A percentile compares a stretch with the other conserved stretches of the same genome.
phyloP scores from a whole-genome alignment of 2,113 vertebrate species.

The Mobula birostris region DNA sequence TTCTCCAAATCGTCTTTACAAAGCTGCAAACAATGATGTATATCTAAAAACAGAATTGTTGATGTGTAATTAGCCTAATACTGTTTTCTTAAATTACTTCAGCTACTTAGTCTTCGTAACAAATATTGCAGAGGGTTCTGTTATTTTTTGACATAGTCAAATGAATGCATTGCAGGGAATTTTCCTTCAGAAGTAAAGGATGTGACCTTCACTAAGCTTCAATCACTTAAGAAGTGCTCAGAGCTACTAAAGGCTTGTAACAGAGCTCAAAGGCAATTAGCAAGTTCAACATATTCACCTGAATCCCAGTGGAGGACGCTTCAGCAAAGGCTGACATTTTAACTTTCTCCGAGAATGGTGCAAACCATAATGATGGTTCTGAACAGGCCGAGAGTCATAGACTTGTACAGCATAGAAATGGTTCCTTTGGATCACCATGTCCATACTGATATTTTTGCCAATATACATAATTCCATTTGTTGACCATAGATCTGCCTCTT shows the following conservation, averaged over 20 bases:
- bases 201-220: not conserved
- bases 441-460: no score
- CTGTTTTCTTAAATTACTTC: constrained; percentile 21
- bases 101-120: not conserved
- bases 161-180: not conserved
- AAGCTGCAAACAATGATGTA: not conserved
- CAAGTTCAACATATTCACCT: constrained; percentile 4
- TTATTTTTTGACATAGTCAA: not conserved
- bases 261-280: constrained; percentile 18
- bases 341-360: not conserved
- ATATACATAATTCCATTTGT: no score
- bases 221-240: constrained; percentile 24
- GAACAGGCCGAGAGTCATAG: not conserved
- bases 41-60: not conserved
- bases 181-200: not conserved
- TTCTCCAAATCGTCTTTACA: not conserved
- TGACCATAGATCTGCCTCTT: no score
- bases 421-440: no score
- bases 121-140: no score
- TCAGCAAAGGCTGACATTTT: not conserved
- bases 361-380: not conserved
- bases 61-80: not conserved
- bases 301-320: not conserved
- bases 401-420: no score
- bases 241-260: constrained; percentile 2